Evolutionary conservation across 2,888 invertebrate species (phyloP), one percentile per base, ranked within the genome.

Genomic region (Tetanocera ferruginea): DNA sequence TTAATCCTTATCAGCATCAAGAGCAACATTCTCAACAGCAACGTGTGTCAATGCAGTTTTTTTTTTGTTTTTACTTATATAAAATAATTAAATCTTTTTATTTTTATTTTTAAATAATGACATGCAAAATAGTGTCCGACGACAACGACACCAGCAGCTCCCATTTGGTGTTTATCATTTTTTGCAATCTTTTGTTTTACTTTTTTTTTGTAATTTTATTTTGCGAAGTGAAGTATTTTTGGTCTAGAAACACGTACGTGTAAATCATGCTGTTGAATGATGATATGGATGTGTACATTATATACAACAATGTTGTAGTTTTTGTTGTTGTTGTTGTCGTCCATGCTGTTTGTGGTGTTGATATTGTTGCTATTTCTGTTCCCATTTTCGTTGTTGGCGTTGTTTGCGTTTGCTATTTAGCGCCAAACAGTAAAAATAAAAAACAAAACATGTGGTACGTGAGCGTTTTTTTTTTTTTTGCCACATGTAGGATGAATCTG

Each of bases 171-270:
- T 55, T 55, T 55, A 55, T 55, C 55, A 23, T n/a, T n/a, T 19
- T 19, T 55, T 55, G n/a, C 23, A 19, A 55, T 19, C 23, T 23
- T 55, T n/a, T 55, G 9, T n/a, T 55, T 55, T 19, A 55, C 6
- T 3, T 55, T 55, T 55, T 19, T 19, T 55, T 55, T 55, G 3
- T 17, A 2, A 19, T 55, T 55, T 1, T 14, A 19, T 55, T 55
- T 55, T 19, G 19, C 11, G 1, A 19, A 55, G 19, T 55, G 19
- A n/a, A 19, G 5, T 55, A 55, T n/a, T 55, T 55, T 19, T 55
- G 55, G 19, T 55, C 55, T 55, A 55, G 55, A 55, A 55, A 55
- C 55, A 55, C 19, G 55, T 55, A 55, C 55, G n/a, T 55, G 55
- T 55, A 55, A 55, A 55, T 55, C 23, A 55, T 55, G 8, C 19